A percentile compares a stretch with the other conserved stretches of the same genome.
Evolutionary conservation across 2,113 vertebrate genomes (phyloP).

Genomic region (Microtus richardsoni): DNA sequence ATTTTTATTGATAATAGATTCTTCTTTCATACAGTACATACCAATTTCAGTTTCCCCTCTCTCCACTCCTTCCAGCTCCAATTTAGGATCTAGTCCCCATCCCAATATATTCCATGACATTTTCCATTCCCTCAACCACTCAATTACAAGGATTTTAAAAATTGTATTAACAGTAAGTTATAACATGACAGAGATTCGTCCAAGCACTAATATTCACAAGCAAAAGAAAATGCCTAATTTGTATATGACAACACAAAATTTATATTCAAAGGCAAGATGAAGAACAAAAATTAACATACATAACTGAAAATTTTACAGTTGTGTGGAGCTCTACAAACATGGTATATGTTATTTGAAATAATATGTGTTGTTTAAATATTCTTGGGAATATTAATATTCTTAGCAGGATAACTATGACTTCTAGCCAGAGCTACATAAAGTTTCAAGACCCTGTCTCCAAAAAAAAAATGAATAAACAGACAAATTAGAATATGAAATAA

Average conservation of each 20-base stretch:
- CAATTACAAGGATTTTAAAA: neutral
- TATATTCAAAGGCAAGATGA: neutral
- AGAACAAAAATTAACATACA: neutral
- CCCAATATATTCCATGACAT: too few species aligned
- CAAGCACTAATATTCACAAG: neutral
- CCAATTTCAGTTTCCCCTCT: neutral
- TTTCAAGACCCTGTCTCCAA: neutral
- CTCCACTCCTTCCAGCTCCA: neutral
- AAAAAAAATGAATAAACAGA: neutral
- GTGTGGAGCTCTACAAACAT: neutral
- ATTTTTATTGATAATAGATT: neutral
- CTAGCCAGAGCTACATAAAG: neutral
- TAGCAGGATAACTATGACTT: neutral
- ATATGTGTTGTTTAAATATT: neutral
- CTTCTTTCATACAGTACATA: neutral
- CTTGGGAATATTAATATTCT: neutral
- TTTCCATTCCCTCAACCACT: neutral
- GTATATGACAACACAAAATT: too few species aligned
- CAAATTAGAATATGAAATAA: neutral
- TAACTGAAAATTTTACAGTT: neutral
- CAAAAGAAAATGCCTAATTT: too few species aligned
- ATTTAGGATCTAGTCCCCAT: neutral
- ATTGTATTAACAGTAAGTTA: neutral
- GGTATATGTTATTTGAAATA: neutral
- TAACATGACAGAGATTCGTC: neutral